phyloP scores from a whole-genome alignment of 2,888 invertebrate genomes.

The Phorcus lineatus region DNA sequence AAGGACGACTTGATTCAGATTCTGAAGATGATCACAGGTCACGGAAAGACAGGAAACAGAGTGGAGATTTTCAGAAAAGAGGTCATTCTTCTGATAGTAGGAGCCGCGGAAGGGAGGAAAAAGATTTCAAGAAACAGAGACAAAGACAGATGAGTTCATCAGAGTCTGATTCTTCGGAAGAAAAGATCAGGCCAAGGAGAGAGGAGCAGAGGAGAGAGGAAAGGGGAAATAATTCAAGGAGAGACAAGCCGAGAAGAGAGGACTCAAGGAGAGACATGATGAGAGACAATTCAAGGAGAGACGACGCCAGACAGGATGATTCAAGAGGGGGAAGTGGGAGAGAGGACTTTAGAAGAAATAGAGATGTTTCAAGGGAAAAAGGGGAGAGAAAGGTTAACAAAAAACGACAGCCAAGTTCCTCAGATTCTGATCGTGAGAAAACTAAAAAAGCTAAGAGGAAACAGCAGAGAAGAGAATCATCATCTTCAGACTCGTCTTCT shows the following conservation, averaged over 20 bases:
- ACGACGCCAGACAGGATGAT: neutral
- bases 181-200: neutral
- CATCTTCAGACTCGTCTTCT: too few species aligned
- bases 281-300: neutral
- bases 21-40: neutral
- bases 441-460: neutral
- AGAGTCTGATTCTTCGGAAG: neutral
- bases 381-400: neutral
- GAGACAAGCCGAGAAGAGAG: neutral
- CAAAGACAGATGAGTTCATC: neutral
- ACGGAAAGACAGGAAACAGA: slow-evolving; percentile 11
- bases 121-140: neutral
- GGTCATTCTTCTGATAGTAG: too few species aligned
- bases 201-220: neutral
- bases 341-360: neutral
- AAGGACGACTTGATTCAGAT: neutral
- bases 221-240: neutral
- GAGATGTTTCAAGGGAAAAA: neutral
- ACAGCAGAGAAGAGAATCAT: neutral
- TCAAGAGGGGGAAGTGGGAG: neutral
- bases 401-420: neutral
- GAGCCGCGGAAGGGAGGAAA: neutral
- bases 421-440: neutral
- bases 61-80: neutral
- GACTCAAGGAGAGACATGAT: neutral